Base-by-base conservation (phyloP, 2,113 vertebrate genomes). In the Ibidorhyncha struthersii region DNA sequence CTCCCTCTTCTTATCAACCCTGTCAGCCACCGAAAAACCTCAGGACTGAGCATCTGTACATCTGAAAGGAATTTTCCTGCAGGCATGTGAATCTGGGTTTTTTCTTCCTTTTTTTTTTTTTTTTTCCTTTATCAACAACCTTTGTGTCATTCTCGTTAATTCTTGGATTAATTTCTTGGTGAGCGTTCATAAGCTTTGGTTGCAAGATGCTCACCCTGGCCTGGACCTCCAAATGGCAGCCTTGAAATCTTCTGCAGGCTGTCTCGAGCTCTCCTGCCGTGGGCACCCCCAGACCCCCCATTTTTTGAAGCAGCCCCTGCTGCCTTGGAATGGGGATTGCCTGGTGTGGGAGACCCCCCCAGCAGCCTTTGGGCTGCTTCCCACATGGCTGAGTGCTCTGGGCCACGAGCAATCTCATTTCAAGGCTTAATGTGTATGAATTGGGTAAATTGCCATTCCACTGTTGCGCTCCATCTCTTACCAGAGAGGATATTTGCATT, bases 31-130 rank as follows among this genome's bases (percentile, higher is more conserved):
- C 1, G 1, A 78, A 81, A 89, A 86, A 34, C 47, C 72, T 74
- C 80, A 20, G 32, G 5, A 1, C 66, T 66, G 73, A 95, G 30
- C 84, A 92, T 89, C 91, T 95, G 81, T 67, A 50, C 18, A 3
- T 86, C 59, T 93, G 69, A 93, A 88, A 86, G 16, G 73, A 77
- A 70, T 86, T 82, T 61, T 94, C 78, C 59, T 86, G 66, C n/a
- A 66, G 79, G 95, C 79, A 56, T 62, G 59, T 90, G 58, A 62
- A 69, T 83, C 47, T 82, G 40, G 8, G 8, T 63, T n/a, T 49
- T 32, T 65, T 26, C 23, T 25, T 25, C 14, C 34, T 1, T 8
- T 19, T 7, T 30, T 38, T 32, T 7, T 5, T 34, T 1, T 4
- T 36, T 11, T 45, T 18, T 5, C 55, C 65, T 70, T 82, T 66